phyloP scores from a whole-genome alignment of 2,113 vertebrate genomes.

The Lophotis ruficrista region DNA sequence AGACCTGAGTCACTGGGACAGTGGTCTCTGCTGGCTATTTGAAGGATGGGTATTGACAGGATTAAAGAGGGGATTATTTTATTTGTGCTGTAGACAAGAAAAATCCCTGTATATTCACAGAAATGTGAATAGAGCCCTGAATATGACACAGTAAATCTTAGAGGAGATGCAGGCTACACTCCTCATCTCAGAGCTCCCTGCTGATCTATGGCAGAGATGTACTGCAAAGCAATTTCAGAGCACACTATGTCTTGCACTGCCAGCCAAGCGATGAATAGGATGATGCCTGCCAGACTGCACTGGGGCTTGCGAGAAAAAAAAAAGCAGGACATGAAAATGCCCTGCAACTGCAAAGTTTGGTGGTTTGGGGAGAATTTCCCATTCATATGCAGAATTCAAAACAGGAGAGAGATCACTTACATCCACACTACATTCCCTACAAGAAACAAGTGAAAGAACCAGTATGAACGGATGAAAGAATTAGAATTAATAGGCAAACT shows the following conservation, averaged over 20 bases:
- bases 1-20: not conserved
- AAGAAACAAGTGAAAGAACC: not conserved
- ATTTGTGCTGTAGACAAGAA: slow-evolving; percentile 8
- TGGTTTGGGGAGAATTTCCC: not conserved
- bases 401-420: not conserved
- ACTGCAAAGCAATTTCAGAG: not conserved
- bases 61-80: not conserved
- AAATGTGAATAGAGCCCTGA: not conserved
- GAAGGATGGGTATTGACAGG: not conserved
- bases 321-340: not conserved
- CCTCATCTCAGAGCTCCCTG: not conserved
- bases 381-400: fast-evolving
- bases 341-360: not conserved
- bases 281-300: not conserved
- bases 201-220: slow-evolving; percentile 1
- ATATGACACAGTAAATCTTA: not conserved
- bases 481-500: not conserved
- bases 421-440: not conserved
- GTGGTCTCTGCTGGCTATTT: not conserved
- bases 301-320: not conserved
- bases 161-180: not conserved
- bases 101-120: slow-evolving; percentile 24
- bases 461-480: not conserved
- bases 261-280: not conserved
- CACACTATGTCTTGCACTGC: not conserved